Base-by-base conservation (phyloP, 2,888 invertebrate species). In the Prosapia bicincta region DNA sequence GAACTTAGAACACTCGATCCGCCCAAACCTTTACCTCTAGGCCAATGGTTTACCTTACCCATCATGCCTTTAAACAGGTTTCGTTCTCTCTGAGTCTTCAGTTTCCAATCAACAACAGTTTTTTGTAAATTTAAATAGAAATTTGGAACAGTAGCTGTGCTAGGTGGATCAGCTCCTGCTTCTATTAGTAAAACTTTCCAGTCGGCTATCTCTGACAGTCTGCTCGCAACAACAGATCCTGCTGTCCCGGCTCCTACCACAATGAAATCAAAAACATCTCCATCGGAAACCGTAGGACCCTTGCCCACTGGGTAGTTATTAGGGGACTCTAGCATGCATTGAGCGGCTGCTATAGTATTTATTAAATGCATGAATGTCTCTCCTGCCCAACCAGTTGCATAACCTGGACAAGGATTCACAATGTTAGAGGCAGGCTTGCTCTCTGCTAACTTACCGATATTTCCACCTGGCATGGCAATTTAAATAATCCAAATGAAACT, bases 1-100 rank as follows among this genome's bases (percentile, higher is more conserved):
- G 86, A 89, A 82, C 92, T 92, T 3, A 91, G 86, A 0, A 86
- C 85, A 15, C 90, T 89, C 0, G 88, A 86, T 0, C 93, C 93
- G 0, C 93, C 93, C 23, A 90, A 83, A 13, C 88, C 88, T 82
- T 91, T 90, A 0, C 90, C 90, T 20, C 89, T 84, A 0, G 88
- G 86, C 89, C 88, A 90, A 71, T 82, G 84, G 80, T 89, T 88
- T 9, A 81, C 74, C 26, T 82, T 82, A 5, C 83, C 81, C 38
- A 81, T 82, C 71, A 83, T 80, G 0, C 85, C 84, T 28, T 83
- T 80, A 75, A 87, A 86, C 23, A 82, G 82, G 1, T 80, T 79
- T 2, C 82, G 77, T 23, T 88, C 85, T 0, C 86, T 86, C 78
- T 88, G 88, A 0, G 87, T 84, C 75, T 84, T 81, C 82, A 88